These are phyloP conservation scores for Drosophila stalkeri DNA, from an alignment of 2,888 invertebrate species.

Conservation along the genomic window DNA sequence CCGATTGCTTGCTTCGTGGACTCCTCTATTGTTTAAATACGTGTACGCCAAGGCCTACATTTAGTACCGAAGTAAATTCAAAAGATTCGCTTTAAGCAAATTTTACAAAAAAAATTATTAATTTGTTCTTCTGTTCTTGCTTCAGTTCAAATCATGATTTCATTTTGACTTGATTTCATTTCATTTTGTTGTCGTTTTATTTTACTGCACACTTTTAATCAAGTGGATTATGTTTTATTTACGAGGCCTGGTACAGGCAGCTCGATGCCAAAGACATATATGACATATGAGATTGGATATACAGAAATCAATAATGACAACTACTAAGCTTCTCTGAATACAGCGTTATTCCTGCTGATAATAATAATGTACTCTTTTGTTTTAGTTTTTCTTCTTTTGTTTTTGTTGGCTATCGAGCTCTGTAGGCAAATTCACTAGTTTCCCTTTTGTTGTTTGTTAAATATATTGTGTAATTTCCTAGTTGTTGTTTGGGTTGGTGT, in stretches of 20 bases:
- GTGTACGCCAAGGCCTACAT: conserved; percentile 35
- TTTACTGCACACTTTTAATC: conserved; percentile 46
- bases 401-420: conserved; percentile 46
- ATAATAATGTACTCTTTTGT: background rate
- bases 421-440: conserved; percentile 71
- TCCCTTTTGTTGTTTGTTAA: conserved; percentile 53
- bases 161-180: conserved; percentile 26
- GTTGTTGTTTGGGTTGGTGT: conserved; percentile 62
- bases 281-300: conserved; percentile 35
- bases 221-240: conserved; percentile 50
- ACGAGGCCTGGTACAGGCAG: conserved; percentile 41
- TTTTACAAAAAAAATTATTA: conserved; percentile 67
- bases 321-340: conserved; percentile 22
- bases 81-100: conserved; percentile 57
- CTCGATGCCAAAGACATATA: conserved; percentile 43
- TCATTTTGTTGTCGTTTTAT: conserved; percentile 12
- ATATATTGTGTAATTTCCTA: conserved; percentile 78
- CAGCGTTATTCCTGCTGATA: conserved; percentile 31
- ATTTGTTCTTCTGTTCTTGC: conserved; percentile 31
- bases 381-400: background rate
- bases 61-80: conserved; percentile 53
- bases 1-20: conserved; percentile 19
- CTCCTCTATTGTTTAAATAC: conserved; percentile 10
- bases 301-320: conserved; percentile 39
- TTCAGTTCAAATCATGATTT: conserved; percentile 36